A percentile compares a stretch with the other conserved stretches of the same genome.
phyloP scores from a whole-genome alignment of 1,140 invertebrate genomes.

The Hydropsyche tenuis region DNA sequence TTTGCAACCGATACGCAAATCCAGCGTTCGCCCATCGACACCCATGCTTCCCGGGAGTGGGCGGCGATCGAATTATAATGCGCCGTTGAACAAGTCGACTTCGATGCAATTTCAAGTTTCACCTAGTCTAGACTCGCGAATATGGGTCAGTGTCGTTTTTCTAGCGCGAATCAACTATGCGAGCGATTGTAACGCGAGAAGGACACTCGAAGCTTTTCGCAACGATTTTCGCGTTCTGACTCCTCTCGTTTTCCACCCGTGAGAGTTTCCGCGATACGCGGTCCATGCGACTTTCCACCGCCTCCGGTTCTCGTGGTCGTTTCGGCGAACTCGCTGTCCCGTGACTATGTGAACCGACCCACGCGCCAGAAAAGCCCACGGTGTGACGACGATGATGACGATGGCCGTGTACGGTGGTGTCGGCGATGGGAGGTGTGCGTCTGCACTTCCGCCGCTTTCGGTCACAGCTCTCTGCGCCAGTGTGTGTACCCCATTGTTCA shows the following conservation, averaged over 20 bases:
- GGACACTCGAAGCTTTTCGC: too few species aligned
- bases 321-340: slow-evolving; percentile 16
- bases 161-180: too few species aligned
- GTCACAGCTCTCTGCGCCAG: too few species aligned
- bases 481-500: slow-evolving; percentile 28
- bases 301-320: slow-evolving; percentile 4
- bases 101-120: slow-evolving; percentile 2
- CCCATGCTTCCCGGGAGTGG: too few species aligned
- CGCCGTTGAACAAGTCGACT: not conserved
- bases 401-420: not conserved
- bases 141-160: slow-evolving; percentile 24
- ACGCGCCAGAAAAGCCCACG: slow-evolving; percentile 19
- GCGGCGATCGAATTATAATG: too few species aligned
- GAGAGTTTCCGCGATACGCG: slow-evolving; percentile 8
- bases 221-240: too few species aligned
- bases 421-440: slow-evolving; percentile 11
- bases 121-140: not conserved
- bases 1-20: not conserved
- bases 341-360: slow-evolving; percentile 25
- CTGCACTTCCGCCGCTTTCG: slow-evolving; percentile 28
- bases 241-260: not conserved
- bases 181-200: too few species aligned
- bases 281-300: slow-evolving; percentile 7
- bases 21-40: not conserved
- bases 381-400: slow-evolving; percentile 13